Evolutionary conservation across 2,113 vertebrate species (phyloP).

Genomic region (Nicator chloris): DNA sequence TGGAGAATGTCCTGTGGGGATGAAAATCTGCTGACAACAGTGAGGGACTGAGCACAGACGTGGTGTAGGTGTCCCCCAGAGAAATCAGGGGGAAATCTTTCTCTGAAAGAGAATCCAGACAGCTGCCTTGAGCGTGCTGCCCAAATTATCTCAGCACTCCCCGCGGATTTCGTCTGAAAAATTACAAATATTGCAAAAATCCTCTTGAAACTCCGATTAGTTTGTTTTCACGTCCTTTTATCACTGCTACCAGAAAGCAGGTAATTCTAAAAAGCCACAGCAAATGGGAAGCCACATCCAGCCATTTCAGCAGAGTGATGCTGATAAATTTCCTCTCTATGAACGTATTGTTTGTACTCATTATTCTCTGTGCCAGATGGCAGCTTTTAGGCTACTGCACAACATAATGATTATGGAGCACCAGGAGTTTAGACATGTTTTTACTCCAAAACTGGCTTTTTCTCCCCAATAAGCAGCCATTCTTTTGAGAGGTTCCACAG

Average conservation of each 20-base stretch:
- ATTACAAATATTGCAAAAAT: background rate
- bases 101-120: background rate
- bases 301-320: background rate
- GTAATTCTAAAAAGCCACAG: background rate
- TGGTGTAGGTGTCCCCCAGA: background rate
- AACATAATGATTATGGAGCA: background rate
- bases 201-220: background rate
- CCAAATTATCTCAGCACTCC: background rate
- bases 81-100: background rate
- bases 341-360: background rate
- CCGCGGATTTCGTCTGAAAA: background rate
- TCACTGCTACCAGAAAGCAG: background rate
- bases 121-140: background rate
- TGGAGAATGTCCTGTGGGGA: too few species aligned
- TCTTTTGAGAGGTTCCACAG: background rate
- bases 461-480: accelerated
- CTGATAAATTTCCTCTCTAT: background rate
- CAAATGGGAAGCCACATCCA: background rate
- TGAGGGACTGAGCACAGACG: background rate
- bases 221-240: background rate
- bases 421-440: background rate
- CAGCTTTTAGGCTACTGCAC: background rate
- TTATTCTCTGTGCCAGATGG: background rate
- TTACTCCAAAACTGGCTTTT: background rate
- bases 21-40: background rate